Conservation (phyloP, 2,888 invertebrate genomes). For the Malacosoma neustria region DNA sequence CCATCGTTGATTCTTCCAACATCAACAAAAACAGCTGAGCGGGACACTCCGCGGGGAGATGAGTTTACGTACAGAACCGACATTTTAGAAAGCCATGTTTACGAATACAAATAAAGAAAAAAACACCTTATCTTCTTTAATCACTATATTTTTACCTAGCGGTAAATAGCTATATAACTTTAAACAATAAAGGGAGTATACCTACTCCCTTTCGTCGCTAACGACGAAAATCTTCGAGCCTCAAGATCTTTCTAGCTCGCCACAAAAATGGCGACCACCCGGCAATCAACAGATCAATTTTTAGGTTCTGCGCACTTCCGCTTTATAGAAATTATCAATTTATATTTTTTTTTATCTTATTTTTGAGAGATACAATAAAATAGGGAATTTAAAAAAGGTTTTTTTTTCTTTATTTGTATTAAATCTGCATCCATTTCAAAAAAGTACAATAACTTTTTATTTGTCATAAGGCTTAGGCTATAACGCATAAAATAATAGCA, state of each 20-base stretch:
- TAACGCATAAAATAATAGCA: too few relatives aligned
- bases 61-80: conserved; percentile 79
- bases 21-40: conserved; percentile 70
- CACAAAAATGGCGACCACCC: conserved; percentile 82
- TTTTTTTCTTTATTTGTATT: too few relatives aligned
- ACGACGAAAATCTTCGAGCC: conserved; percentile 75
- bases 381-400: too few relatives aligned
- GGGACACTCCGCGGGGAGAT: conserved; percentile 83
- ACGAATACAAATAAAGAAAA: conserved; percentile 73
- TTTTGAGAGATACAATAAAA: too few relatives aligned
- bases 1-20: conserved; percentile 80
- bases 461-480: too few relatives aligned
- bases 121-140: conserved; percentile 41
- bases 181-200: conserved; percentile 73
- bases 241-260: conserved; percentile 68
- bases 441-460: too few relatives aligned
- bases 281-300: conserved; percentile 54
- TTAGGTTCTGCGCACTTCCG: conserved; percentile 65
- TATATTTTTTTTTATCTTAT: too few relatives aligned
- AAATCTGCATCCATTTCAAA: too few relatives aligned
- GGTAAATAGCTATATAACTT: conserved; percentile 43
- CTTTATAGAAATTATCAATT: too few relatives aligned
- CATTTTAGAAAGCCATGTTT: conserved; percentile 91
- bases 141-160: conserved; percentile 35
- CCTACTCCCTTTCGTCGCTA: conserved; percentile 79